These are phyloP conservation scores for Laspeyria flexula DNA, from an alignment of 2,888 invertebrate species.

Conservation along the genomic window DNA sequence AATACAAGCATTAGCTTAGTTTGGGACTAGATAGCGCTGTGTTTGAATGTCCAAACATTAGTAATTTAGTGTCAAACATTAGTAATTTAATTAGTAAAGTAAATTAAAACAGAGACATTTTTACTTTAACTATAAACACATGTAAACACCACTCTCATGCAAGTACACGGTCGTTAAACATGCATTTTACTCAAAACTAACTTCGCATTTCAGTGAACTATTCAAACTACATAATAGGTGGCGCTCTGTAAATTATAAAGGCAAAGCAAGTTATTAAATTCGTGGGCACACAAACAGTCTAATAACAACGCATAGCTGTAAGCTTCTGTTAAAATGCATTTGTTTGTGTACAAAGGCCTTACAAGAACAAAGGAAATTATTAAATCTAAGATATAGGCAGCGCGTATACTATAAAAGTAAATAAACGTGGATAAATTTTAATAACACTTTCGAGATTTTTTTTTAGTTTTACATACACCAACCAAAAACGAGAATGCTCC, in stretches of 20 bases:
- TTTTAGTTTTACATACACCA: too few relatives aligned
- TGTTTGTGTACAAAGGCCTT: slow-evolving; percentile 10
- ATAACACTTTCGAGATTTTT: too few relatives aligned
- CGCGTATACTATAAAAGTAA: neutral
- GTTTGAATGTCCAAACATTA: too few relatives aligned
- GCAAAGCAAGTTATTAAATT: slow-evolving; percentile 32
- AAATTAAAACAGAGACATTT: too few relatives aligned
- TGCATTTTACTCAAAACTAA: slow-evolving; percentile 19
- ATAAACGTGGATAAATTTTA: too few relatives aligned
- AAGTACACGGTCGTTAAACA: slow-evolving; percentile 3
- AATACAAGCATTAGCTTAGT: too few relatives aligned
- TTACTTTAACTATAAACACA: too few relatives aligned
- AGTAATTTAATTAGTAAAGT: too few relatives aligned
- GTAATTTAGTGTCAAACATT: too few relatives aligned
- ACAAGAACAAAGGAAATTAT: slow-evolving; percentile 7
- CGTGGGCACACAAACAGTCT: slow-evolving; percentile 23
- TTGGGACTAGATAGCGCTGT: too few relatives aligned
- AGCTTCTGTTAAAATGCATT: slow-evolving; percentile 14
- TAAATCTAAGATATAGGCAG: neutral
- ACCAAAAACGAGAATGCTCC: too few relatives aligned
- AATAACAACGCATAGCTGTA: slow-evolving; percentile 19
- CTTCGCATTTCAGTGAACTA: slow-evolving; percentile 22
- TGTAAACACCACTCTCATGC: too few relatives aligned
- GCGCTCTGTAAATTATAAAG: slow-evolving; percentile 25
- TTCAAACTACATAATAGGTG: slow-evolving; percentile 21